A percentile compares a stretch with the other conserved stretches of the same genome.
These are phyloP conservation scores for Morelia viridis DNA, from an alignment of 2,797 vertebrate species.

Conservation along the genomic window DNA sequence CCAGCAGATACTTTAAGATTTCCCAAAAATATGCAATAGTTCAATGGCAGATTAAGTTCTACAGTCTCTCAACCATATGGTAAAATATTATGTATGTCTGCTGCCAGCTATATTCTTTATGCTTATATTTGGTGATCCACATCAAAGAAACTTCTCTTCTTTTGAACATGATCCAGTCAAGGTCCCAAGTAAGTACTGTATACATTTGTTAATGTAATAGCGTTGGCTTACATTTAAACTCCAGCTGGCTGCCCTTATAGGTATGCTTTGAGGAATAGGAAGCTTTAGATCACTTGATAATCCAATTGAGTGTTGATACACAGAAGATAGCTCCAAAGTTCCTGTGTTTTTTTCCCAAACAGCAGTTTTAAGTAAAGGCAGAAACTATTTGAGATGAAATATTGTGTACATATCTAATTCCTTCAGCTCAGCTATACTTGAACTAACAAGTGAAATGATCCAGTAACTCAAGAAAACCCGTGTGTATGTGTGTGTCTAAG, in stretches of 20 bases:
- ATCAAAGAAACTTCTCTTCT: not conserved
- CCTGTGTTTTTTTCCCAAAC: not conserved
- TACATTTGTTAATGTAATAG: not conserved
- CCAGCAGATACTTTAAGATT: not conserved
- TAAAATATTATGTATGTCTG: not conserved
- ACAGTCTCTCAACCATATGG: not conserved
- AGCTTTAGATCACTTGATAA: not conserved
- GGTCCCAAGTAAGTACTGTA: not conserved
- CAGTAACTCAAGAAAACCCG: not conserved
- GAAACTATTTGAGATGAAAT: not conserved
- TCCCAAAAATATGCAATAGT: not conserved
- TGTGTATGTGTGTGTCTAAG: not conserved
- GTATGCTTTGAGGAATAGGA: not conserved
- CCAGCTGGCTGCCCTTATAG: not conserved
- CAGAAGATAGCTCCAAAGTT: not conserved
- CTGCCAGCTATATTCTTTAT: accelerated
- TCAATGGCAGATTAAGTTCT: not conserved
- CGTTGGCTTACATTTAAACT: not conserved
- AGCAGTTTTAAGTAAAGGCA: not conserved
- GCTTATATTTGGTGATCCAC: not conserved
- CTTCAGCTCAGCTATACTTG: no score
- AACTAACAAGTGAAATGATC: not conserved
- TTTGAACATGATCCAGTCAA: not conserved
- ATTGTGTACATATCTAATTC: not conserved
- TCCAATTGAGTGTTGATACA: not conserved